Conservation (phyloP, 2,888 invertebrate species). For the Rhopalosiphum nymphaeae region DNA sequence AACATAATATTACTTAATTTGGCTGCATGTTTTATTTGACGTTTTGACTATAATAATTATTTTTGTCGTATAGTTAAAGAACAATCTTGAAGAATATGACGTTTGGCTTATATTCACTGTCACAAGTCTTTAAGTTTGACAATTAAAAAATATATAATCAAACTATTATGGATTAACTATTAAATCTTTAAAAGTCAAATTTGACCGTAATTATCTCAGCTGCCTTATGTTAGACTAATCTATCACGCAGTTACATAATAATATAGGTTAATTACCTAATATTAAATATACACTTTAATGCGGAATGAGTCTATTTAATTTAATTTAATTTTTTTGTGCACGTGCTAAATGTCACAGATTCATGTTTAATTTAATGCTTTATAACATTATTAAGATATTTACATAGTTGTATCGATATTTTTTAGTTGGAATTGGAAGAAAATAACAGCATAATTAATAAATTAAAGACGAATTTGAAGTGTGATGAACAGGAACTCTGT, state of each 20-base stretch:
- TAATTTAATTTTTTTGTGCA: no score
- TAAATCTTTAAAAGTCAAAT: neutral
- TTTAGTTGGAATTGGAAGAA: constrained; percentile 6
- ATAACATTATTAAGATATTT: neutral
- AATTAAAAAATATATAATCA: neutral
- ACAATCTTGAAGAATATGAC: neutral
- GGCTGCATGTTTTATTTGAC: neutral
- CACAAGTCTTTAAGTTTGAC: neutral
- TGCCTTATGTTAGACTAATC: no score
- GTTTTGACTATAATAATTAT: neutral
- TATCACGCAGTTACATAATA: no score
- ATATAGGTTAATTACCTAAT: no score
- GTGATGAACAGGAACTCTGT: neutral
- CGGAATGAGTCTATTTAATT: no score
- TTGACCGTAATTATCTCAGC: no score
- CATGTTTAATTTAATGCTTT: no score
- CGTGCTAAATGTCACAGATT: no score
- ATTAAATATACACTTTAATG: no score
- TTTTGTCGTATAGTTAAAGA: neutral
- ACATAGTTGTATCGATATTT: neutral
- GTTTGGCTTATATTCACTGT: neutral
- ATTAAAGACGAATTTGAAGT: neutral
- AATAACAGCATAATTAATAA: neutral
- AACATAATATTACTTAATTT: neutral
- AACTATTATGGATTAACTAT: neutral